phyloP scores from a whole-genome alignment of 2,797 vertebrate species.

The Lindbergichthys nudifrons region DNA sequence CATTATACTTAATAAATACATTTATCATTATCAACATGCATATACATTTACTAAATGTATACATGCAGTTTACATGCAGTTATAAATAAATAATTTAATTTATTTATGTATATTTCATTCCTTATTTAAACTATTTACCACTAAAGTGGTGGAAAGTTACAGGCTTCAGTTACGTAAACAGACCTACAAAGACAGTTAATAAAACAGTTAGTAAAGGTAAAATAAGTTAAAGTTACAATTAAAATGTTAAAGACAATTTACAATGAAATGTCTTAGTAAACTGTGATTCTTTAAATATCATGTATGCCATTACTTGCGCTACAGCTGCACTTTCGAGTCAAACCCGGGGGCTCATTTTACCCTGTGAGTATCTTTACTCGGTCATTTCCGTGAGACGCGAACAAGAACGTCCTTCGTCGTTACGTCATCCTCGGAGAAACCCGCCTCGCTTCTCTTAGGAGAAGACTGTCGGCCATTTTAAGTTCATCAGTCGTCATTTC shows the following conservation, averaged over 20 bases:
- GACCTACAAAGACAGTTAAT: too few species aligned
- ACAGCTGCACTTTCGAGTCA: constrained; percentile 59
- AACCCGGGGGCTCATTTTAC: neutral
- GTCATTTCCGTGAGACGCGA: constrained; percentile 68
- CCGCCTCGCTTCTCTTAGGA: constrained; percentile 71
- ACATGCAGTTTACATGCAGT: too few species aligned
- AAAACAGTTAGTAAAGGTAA: neutral
- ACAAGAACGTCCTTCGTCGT: constrained; percentile 29
- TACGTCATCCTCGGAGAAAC: constrained; percentile 50
- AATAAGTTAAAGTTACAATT: too few species aligned
- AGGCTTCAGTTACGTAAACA: too few species aligned
- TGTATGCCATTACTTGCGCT: neutral
- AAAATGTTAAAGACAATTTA: neutral
- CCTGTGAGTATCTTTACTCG: rapidly evolving
- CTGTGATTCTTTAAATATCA: neutral
- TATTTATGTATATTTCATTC: too few species aligned
- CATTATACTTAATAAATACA: too few species aligned
- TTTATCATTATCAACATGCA: too few species aligned
- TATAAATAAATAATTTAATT: too few species aligned
- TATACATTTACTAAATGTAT: too few species aligned
- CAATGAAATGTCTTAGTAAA: neutral
- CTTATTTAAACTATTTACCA: too few species aligned
- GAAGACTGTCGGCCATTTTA: constrained; percentile 88
- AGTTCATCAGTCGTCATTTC: constrained; percentile 87
- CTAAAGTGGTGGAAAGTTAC: too few species aligned